Evolutionary conservation across 2,797 vertebrate genomes (phyloP).

Genomic region (Loris lydekkerianus): DNA sequence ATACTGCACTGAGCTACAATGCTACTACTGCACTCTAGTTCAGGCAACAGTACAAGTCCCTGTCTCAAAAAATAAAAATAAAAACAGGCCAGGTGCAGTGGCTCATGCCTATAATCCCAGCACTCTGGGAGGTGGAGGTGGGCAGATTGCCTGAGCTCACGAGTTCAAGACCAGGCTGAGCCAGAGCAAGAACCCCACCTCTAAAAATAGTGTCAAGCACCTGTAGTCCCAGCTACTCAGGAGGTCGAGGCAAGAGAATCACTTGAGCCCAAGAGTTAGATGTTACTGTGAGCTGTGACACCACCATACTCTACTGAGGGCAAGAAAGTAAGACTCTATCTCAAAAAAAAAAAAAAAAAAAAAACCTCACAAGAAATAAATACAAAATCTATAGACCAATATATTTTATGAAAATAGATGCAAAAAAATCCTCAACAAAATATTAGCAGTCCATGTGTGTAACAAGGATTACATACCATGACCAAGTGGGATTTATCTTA

Average conservation of each 20-base stretch:
- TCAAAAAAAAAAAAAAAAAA: not conserved
- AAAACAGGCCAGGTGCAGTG: not conserved
- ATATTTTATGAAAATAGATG: not conserved
- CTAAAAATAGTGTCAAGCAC: no score
- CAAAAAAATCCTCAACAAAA: conserved; percentile 7
- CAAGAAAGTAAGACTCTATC: not conserved
- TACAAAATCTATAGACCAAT: not conserved
- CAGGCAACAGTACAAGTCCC: not conserved
- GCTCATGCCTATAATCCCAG: no score
- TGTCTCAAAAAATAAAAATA: not conserved
- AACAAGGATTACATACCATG: not conserved
- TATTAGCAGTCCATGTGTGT: not conserved
- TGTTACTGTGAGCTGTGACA: no score
- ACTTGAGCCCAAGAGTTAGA: no score
- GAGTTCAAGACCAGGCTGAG: no score
- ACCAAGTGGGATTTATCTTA: not conserved
- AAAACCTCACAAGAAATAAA: not conserved
- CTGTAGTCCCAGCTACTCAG: no score
- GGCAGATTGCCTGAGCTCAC: no score
- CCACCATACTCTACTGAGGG: no score
- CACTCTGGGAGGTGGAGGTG: no score
- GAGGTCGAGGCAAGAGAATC: no score
- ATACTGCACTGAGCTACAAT: no score
- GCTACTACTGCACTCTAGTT: not conserved
- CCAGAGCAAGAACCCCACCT: no score